Conservation (phyloP, 2,113 vertebrate species). For the Pomatorhinus ruficollis region DNA sequence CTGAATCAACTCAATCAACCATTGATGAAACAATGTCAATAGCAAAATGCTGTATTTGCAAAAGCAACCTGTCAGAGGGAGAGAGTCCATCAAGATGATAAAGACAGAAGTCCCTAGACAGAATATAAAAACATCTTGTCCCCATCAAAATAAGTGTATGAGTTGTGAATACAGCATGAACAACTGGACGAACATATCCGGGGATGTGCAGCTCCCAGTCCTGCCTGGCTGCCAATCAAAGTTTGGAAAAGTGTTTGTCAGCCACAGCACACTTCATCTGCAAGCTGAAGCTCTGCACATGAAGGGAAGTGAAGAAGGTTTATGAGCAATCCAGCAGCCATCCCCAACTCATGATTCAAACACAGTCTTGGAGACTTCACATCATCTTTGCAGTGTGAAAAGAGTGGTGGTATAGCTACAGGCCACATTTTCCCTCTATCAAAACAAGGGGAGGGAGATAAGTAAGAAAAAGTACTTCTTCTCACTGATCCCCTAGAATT, state of each 20-base stretch:
- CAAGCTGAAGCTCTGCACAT: neutral
- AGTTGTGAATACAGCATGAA: neutral
- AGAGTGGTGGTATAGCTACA: neutral
- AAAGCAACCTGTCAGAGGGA: neutral
- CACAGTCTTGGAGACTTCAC: neutral
- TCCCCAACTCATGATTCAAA: rapidly evolving
- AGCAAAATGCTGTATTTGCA: neutral
- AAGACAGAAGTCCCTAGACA: neutral
- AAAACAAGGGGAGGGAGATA: neutral
- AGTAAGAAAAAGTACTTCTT: neutral
- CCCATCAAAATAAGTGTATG: neutral
- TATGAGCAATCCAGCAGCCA: neutral
- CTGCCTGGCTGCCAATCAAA: rapidly evolving
- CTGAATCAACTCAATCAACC: neutral
- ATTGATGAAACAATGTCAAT: neutral
- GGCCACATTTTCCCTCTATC: neutral
- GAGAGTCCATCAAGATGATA: neutral
- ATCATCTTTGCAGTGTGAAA: no score
- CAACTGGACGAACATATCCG: neutral
- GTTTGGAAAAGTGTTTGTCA: neutral
- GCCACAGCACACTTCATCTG: rapidly evolving
- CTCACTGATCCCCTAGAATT: neutral
- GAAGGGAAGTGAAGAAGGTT: neutral
- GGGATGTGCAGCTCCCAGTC: neutral
- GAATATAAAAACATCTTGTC: neutral